A percentile compares a stretch with the other conserved stretches of the same genome.
Evolutionary conservation across 2,888 invertebrate genomes (phyloP).

Genomic region (Rotaria socialis): DNA sequence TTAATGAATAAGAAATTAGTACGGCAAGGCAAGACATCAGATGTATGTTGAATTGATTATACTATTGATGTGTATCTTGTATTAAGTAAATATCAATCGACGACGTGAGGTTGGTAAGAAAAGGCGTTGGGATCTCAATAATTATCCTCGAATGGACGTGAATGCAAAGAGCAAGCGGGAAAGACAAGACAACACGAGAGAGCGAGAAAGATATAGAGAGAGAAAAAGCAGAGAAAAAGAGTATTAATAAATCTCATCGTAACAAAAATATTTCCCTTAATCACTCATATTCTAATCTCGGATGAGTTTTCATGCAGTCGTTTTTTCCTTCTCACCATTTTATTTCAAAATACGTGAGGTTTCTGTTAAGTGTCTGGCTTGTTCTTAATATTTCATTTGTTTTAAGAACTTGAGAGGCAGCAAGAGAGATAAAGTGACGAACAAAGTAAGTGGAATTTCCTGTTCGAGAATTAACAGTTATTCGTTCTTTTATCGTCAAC

Average conservation of each 20-base stretch:
- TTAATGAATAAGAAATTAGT: constrained; percentile 2
- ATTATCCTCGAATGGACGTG: not conserved
- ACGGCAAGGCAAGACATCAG: not conserved
- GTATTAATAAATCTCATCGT: not conserved
- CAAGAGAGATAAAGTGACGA: not conserved
- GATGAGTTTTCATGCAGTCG: not conserved
- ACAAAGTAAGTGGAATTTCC: constrained; percentile 3
- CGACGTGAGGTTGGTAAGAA: not conserved
- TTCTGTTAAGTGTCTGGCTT: not conserved
- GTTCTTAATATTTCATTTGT: not conserved
- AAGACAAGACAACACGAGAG: not conserved
- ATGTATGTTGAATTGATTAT: not conserved
- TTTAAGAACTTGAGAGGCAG: not conserved
- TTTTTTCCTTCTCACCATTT: not conserved
- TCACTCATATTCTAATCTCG: not conserved
- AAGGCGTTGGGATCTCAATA: not conserved
- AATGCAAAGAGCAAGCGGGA: not conserved
- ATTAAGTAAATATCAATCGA: constrained; percentile 19
- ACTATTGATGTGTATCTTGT: not conserved
- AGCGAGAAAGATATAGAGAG: no score
- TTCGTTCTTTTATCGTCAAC: not conserved
- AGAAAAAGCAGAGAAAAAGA: not conserved
- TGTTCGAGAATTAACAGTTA: not conserved
- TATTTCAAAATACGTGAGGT: not conserved
- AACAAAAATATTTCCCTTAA: not conserved